Conservation (phyloP, 2,113 vertebrate genomes). For the Sminthopsis crassicaudata region DNA sequence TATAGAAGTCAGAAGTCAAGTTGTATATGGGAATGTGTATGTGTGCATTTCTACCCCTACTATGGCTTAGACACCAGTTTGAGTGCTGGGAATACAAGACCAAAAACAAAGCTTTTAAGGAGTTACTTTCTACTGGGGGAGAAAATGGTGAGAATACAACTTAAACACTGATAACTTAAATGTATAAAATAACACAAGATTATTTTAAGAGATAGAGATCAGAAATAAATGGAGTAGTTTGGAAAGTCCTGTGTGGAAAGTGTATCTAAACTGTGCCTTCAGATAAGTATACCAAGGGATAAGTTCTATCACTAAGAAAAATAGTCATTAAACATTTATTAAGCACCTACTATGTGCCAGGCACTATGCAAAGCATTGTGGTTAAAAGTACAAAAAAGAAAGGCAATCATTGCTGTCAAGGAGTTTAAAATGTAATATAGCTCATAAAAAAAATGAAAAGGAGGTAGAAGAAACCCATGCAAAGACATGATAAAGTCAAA, state of each 20-base stretch:
- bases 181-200: not conserved
- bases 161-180: not conserved
- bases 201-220: not conserved
- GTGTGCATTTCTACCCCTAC: not conserved
- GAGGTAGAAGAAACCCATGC: not conserved
- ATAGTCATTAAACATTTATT: not conserved
- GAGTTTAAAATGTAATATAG: not conserved
- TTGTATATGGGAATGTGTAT: not conserved
- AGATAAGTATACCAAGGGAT: not conserved
- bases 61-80: not conserved
- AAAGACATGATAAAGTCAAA: not conserved
- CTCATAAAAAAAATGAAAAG: not conserved
- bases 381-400: not conserved
- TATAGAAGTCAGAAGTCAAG: conserved; percentile 83
- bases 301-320: not conserved
- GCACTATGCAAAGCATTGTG: not conserved
- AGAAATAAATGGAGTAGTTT: not conserved
- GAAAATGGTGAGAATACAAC: not conserved
- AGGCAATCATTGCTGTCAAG: not conserved
- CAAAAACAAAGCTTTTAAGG: not conserved
- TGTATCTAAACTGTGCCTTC: not conserved
- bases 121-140: not conserved
- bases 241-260: not conserved
- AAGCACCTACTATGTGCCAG: too few relatives aligned
- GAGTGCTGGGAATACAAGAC: not conserved